Percentiles rank a stretch among this genome's conserved stretches.
These are phyloP conservation scores for Drosophila mayri DNA, from an alignment of 1,140 invertebrate genomes.

Conservation along the genomic window DNA sequence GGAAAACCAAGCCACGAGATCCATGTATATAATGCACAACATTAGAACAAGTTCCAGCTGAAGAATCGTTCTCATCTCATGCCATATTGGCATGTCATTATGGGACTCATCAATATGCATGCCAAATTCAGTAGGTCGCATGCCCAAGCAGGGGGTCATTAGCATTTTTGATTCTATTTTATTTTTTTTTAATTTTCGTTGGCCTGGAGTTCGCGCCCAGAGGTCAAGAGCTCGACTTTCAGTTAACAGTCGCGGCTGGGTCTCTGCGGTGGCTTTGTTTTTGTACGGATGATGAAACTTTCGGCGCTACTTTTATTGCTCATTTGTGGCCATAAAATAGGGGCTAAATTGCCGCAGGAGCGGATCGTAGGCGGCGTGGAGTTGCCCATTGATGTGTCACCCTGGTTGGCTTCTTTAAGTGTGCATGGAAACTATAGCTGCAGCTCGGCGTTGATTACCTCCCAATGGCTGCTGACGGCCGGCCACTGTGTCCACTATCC, in stretches of 20 bases:
- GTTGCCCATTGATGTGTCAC: slow-evolving; percentile 32
- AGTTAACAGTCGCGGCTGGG: slow-evolving; percentile 18
- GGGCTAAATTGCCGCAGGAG: slow-evolving; percentile 9
- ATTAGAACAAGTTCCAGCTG: neutral
- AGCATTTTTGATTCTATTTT: slow-evolving; percentile 23
- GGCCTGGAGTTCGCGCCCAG: slow-evolving; percentile 10
- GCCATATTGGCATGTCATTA: neutral
- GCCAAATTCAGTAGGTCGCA: slow-evolving; percentile 25
- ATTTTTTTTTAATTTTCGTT: neutral
- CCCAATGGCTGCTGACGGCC: slow-evolving; percentile 50
- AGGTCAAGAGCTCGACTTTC: slow-evolving; percentile 32
- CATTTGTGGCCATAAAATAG: slow-evolving; percentile 13
- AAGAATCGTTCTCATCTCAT: neutral
- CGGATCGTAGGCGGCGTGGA: slow-evolving; percentile 46
- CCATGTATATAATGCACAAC: neutral
- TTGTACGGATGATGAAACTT: slow-evolving; percentile 27
- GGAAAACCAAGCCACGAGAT: neutral
- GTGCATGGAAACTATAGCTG: slow-evolving; percentile 40
- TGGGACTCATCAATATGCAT: slow-evolving; percentile 32
- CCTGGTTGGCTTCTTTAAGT: slow-evolving; percentile 34
- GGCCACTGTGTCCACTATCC: slow-evolving; percentile 49
- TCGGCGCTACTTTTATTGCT: slow-evolving; percentile 21
- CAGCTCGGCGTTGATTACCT: slow-evolving; percentile 38
- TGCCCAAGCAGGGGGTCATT: slow-evolving; percentile 24
- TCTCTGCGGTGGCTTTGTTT: slow-evolving; percentile 22